Evolutionary conservation across 2,797 vertebrate species (phyloP).

Genomic region (Melanotaenia parkinsoni): DNA sequence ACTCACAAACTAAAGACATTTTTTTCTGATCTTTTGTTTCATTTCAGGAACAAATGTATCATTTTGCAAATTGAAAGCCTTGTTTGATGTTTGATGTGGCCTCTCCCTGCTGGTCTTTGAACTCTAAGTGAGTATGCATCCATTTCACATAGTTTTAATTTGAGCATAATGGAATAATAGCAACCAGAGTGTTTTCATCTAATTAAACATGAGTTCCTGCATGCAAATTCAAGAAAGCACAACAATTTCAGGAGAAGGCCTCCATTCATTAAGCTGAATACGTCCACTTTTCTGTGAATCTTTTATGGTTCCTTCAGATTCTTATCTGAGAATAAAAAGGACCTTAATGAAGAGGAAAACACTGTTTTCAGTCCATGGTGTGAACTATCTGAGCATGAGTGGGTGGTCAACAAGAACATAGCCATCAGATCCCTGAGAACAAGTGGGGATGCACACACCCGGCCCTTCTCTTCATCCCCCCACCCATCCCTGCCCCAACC

Average conservation of each 20-base stretch:
- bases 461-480: background rate
- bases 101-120: slow-evolving; percentile 33
- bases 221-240: slow-evolving; percentile 9
- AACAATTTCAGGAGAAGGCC: slow-evolving; percentile 25
- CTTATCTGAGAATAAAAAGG: slow-evolving; percentile 14
- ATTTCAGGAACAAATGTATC: slow-evolving; percentile 50
- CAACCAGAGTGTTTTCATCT: slow-evolving; percentile 30
- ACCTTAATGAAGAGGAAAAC: slow-evolving; percentile 42
- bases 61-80: slow-evolving; percentile 55
- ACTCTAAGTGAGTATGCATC: slow-evolving; percentile 22
- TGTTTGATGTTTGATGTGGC: slow-evolving; percentile 38
- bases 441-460: slow-evolving; percentile 68
- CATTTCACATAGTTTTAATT: slow-evolving; percentile 52
- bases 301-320: slow-evolving; percentile 33
- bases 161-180: slow-evolving; percentile 32
- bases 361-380: slow-evolving; percentile 51
- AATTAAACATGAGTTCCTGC: slow-evolving; percentile 28
- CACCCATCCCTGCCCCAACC: slow-evolving; percentile 5
- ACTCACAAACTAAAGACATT: slow-evolving; percentile 23
- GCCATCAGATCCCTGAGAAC: slow-evolving; percentile 75
- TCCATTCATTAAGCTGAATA: slow-evolving; percentile 29
- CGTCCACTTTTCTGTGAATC: slow-evolving; percentile 33
- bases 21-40: slow-evolving; percentile 53
- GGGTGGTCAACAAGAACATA: slow-evolving; percentile 66
- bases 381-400: slow-evolving; percentile 81